Conservation (phyloP, 2,113 vertebrate species). For the Labrus mixtus region DNA sequence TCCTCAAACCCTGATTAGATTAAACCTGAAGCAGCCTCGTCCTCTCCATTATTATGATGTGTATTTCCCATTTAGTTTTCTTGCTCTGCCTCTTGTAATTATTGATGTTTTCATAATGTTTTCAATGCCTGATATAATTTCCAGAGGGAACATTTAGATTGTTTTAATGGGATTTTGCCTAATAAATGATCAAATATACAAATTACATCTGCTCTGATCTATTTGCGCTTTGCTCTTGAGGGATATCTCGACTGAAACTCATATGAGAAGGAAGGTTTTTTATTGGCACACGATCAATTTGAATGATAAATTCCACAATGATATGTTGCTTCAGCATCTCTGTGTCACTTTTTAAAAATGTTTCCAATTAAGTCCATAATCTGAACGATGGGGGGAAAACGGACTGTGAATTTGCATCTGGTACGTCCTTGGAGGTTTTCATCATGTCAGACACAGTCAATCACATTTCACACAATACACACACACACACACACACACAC, state of each 20-base stretch:
- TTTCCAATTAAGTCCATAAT: constrained; percentile 2
- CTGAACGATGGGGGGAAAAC: background rate
- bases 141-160: background rate
- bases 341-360: background rate
- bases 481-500: constrained; percentile 11
- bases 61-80: background rate
- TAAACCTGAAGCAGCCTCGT: background rate
- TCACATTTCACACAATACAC: constrained; percentile 3
- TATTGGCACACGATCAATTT: constrained; percentile 1
- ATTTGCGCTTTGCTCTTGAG: background rate
- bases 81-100: background rate
- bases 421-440: background rate
- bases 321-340: background rate
- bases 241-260: background rate
- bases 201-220: background rate
- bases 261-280: background rate
- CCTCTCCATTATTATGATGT: background rate
- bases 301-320: background rate
- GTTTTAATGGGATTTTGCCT: constrained; percentile 15
- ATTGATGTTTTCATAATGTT: constrained; percentile 25
- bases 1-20: background rate
- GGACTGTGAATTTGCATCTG: background rate
- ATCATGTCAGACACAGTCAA: background rate
- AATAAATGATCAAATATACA: constrained; percentile 6
- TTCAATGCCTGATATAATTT: background rate